Base-by-base conservation (phyloP, 1,140 invertebrate species). In the Cydia strobilella region DNA sequence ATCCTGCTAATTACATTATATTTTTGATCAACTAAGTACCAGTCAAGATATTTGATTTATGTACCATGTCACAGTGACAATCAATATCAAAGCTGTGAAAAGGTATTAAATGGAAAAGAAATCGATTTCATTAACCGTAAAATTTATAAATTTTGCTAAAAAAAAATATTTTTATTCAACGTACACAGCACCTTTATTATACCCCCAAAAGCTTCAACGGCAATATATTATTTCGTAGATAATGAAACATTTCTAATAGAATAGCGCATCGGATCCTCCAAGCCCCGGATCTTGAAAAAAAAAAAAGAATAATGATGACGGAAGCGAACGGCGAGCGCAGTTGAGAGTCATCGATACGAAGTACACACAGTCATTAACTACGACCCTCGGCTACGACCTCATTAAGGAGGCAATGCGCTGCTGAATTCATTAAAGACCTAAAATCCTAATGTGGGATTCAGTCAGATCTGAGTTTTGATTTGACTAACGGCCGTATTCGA, bases 371-470 rank as follows among this genome's bases (percentile, higher is more conserved):
- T 51, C 65, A 73, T 66, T 15, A 72, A 75, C 69, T 78, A 76
- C 66, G 77, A 72, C 79, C 83, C n/a, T n/a, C n/a, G n/a, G n/a
- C 69, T 78, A 76, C 66, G 77, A 72, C 79, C 83, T 84, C 83
- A 84, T 84, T 84, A 84, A 84, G 78, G 77, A 81, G 77, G 69
- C 81, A 80, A 79, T 78, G 78, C 77, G 71, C 74, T 72, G 75
- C 45, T 39, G 25, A 51, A 51, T 25, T 54, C 25, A 72, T 73
- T 73, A 65, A 65, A 63, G 69, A 18, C 23, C 59, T 72, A 45
- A 75, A 72, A 72, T 72, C 10, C 45, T 31, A 65, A 65, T 25
- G 63, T 31, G 27, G 15, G 27, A 4, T 18, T 3, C 12, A 2
- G 9, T 10, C 9, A 15, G 27, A 15, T 65, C 4, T 65, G 63